Evolutionary conservation across 2,113 vertebrate species (phyloP).

Genomic region (Hymenochirus boettgeri): DNA sequence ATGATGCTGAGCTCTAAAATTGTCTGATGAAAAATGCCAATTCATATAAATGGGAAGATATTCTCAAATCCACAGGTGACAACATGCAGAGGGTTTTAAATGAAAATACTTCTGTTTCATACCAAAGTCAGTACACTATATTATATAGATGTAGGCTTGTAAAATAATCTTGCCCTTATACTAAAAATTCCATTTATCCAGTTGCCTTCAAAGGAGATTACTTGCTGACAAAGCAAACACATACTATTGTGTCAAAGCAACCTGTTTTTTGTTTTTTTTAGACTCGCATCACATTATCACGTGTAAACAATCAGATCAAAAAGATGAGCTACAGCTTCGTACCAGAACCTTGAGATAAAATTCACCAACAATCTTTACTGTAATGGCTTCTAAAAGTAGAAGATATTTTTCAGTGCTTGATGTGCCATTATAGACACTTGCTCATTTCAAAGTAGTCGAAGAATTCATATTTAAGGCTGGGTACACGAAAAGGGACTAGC

Average conservation of each 20-base stretch:
- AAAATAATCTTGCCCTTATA: not conserved
- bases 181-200: not conserved
- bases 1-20: not conserved
- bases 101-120: conserved; percentile 2
- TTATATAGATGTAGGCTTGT: not conserved
- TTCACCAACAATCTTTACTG: too few species aligned
- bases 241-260: conserved; percentile 14
- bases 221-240: conserved; percentile 8
- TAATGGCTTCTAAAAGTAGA: too few species aligned
- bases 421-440: too few species aligned
- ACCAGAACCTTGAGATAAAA: too few species aligned
- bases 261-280: conserved; percentile 3
- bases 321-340: too few species aligned
- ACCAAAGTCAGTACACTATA: not conserved
- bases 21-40: not conserved
- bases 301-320: conserved; percentile 25
- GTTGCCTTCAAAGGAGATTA: conserved; percentile 1
- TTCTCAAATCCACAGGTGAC: not conserved
- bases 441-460: too few species aligned
- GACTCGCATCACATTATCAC: conserved; percentile 1
- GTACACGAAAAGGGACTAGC: too few species aligned
- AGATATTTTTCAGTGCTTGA: too few species aligned
- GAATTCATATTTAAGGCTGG: too few species aligned
- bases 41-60: not conserved
- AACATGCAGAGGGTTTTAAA: not conserved